These are phyloP conservation scores for Parnassius apollo DNA, from an alignment of 2,888 invertebrate species.

Conservation along the genomic window DNA sequence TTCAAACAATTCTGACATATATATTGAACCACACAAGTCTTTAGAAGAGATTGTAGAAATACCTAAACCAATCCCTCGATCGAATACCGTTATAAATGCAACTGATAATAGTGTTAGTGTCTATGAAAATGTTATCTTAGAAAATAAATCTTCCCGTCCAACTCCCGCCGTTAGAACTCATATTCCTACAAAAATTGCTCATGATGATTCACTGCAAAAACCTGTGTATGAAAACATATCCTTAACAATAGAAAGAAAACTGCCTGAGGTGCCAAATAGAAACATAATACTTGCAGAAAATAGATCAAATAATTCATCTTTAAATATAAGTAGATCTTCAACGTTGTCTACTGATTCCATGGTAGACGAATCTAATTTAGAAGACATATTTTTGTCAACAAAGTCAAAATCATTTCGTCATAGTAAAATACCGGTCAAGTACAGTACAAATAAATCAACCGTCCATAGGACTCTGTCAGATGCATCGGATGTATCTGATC, in stretches of 20 bases:
- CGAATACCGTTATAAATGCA: slow-evolving; percentile 37
- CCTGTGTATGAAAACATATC: slow-evolving; percentile 66
- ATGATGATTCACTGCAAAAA: slow-evolving; percentile 44
- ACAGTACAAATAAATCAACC: slow-evolving; percentile 46
- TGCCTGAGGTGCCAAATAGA: slow-evolving; percentile 57
- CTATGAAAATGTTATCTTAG: slow-evolving; percentile 61
- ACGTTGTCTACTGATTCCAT: slow-evolving; percentile 68
- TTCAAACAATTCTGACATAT: slow-evolving; percentile 22
- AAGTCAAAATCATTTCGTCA: slow-evolving; percentile 74
- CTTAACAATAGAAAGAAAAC: slow-evolving; percentile 44
- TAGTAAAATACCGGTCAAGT: slow-evolving; percentile 42
- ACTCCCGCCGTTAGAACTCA: slow-evolving; percentile 65
- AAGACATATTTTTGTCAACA: slow-evolving; percentile 71
- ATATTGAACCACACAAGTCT: slow-evolving; percentile 29
- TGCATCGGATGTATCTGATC: slow-evolving; percentile 60
- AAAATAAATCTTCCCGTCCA: slow-evolving; percentile 45
- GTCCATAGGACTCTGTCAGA: slow-evolving; percentile 57
- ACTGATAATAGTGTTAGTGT: slow-evolving; percentile 46
- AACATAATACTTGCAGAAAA: slow-evolving; percentile 40
- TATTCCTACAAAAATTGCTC: slow-evolving; percentile 49
- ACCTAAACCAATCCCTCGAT: slow-evolving; percentile 61
- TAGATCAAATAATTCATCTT: slow-evolving; percentile 43
- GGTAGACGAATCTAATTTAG: slow-evolving; percentile 71
- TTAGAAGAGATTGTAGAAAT: slow-evolving; percentile 29
- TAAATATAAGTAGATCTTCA: slow-evolving; percentile 58